Evolutionary conservation across 2,888 invertebrate genomes (phyloP).

Genomic region (Octonoba sinensis): DNA sequence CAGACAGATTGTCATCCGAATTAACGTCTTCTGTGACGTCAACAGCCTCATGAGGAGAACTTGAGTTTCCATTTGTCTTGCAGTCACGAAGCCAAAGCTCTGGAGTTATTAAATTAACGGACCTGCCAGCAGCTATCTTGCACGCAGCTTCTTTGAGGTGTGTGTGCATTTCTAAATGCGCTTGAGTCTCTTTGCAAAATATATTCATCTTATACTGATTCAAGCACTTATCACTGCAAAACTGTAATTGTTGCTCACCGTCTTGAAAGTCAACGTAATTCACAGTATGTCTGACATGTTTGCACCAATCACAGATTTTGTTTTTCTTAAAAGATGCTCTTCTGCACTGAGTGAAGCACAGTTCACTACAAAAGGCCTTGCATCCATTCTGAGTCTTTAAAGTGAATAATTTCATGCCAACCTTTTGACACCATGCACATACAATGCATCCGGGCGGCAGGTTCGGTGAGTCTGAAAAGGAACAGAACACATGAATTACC

Average conservation of each 20-base stretch:
- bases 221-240: constrained; percentile 89
- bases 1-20: constrained; percentile 53
- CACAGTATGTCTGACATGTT: constrained; percentile 89
- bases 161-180: constrained; percentile 86
- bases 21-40: constrained; percentile 43
- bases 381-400: constrained; percentile 69
- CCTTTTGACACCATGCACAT: constrained; percentile 72
- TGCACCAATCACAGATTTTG: constrained; percentile 89
- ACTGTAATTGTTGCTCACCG: constrained; percentile 90
- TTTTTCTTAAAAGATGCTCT: constrained; percentile 85
- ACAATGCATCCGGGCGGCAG: constrained; percentile 67
- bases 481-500: constrained; percentile 19
- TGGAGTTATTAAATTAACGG: constrained; percentile 81
- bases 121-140: constrained; percentile 54
- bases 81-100: constrained; percentile 91
- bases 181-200: constrained; percentile 92
- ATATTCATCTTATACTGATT: constrained; percentile 98
- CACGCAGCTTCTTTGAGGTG: constrained; percentile 75
- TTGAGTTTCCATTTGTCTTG: constrained; percentile 62
- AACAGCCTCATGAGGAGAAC: constrained; percentile 31
- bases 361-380: constrained; percentile 83
- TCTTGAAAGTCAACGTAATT: constrained; percentile 93
- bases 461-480: constrained; percentile 65
- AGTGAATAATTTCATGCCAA: constrained; percentile 70
- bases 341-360: constrained; percentile 90